Base-by-base conservation (phyloP, 1,140 invertebrate species). In the Penaeus indicus region DNA sequence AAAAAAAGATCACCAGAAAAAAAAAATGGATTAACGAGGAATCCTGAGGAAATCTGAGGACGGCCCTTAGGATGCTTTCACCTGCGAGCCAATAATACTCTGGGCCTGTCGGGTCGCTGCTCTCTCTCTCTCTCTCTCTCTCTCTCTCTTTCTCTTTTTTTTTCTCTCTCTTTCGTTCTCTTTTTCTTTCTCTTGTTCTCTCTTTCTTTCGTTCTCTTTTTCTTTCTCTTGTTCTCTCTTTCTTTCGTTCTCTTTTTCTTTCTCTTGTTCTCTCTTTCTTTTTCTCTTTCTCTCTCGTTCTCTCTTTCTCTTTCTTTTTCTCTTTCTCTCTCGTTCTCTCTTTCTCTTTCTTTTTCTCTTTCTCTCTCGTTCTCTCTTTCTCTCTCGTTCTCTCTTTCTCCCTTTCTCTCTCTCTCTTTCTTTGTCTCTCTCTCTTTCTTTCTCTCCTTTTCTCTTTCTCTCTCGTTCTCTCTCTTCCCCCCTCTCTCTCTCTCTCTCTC, bases 251-350 rank as follows among this genome's bases (percentile, higher is more conserved):
- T 32, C 32, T 32, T 32, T 32, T 2, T 32, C 32, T 32, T 2
- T 32, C 2, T 32, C 32, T 32, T n/a, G n/a, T n/a, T n/a, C 0
- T 32, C 32, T 32, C 32, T 32, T 32, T 2, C 32, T 32, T 2
- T 32, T 32, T 32, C 32, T 32, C 32, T 32, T 2, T 32, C 2
- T 32, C 32, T 32, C 32, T 0, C 32, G 0, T 32, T 32, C 32
- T 32, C 32, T 32, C 32, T 32, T 32, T 32, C 32, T 32, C 25
- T 32, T 8, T 32, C 10, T 32, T 4, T 32, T 13, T 8, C 75
- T 78, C 75, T 78, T n/a, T 78, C 4, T 78, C 75, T 8, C 75
- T 78, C 75, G 8, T n/a, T 78, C 4, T 78, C 75, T 8, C 75
- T 78, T 13, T 78, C 11, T 78, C 75, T 8, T 13, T 78, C 75